Base-by-base conservation (phyloP, 2,888 invertebrate species). In the Ornithoptera priamus region DNA sequence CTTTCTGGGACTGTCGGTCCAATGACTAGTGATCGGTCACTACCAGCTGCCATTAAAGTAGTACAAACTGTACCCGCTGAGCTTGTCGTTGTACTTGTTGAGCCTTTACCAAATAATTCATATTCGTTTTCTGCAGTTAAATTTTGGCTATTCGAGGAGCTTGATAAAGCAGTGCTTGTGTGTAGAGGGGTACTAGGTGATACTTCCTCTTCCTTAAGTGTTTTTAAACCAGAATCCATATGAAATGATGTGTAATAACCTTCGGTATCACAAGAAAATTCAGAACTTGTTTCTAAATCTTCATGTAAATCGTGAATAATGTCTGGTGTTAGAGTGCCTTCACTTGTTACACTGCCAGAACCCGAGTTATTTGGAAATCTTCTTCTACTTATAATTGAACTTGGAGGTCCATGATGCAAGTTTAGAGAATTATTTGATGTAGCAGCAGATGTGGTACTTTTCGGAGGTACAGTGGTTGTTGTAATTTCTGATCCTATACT, bases 191-290 rank as follows among this genome's bases (percentile, higher is more conserved):
- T 96, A 73, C 95, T 94, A 0, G 96, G 95, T 59, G 89, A 87
- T 62, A 90, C 79, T 74, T 93, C 88, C 73, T 95, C 94, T 86
- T 97, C 97, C 81, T 96, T 95, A 18, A 97, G 89, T 0, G 97
- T 97, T 81, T 97, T 97, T 73, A 99, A 87, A 0, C 99, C 99
- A 69, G 98, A 98, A 87, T 99, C 99, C 94, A 97, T 96, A 87
- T 99, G 98, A 93, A 99, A 99, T 24, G 98, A 98, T 0, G 99
- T 99, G 85, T 98, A 99, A 86, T 99, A 99, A 10, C 99, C 99
- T 89, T 99, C 99, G 1, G 98, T 98, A 83, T 99, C 99, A 82
- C 98, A 97, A 2, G 98, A 98, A 86, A 98, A 98, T 71, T 97
- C 97, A 0, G 98, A 98, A 77, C 97, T 96, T 1, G 96, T 97